Evolutionary conservation across 1,140 invertebrate genomes (phyloP).

Genomic region (Anagrus nilaparvatae): DNA sequence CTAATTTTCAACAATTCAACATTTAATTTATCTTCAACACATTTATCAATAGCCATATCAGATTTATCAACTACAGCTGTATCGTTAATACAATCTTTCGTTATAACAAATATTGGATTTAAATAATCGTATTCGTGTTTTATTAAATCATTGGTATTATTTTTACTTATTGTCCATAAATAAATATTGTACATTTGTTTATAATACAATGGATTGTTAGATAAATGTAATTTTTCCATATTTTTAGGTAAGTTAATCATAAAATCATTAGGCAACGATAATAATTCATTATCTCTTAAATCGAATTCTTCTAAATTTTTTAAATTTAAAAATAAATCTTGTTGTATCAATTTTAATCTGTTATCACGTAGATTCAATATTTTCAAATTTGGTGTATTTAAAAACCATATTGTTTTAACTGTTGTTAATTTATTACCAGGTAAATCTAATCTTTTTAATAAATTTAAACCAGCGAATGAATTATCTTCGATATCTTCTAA

Average conservation of each 20-base stretch:
- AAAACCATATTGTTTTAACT: slow-evolving; percentile 14
- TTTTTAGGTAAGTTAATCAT: neutral
- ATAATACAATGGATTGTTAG: slow-evolving; percentile 9
- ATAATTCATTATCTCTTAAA: slow-evolving; percentile 11
- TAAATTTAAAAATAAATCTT: too few relatives aligned
- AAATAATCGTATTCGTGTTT: slow-evolving; percentile 6
- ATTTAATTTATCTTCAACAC: slow-evolving; percentile 12
- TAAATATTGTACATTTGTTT: neutral
- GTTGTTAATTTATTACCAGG: slow-evolving; percentile 7
- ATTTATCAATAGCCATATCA: slow-evolving; percentile 5
- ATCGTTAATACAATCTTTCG: slow-evolving; percentile 3
- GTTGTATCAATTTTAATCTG: slow-evolving; percentile 3
- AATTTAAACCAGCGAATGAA: slow-evolving; percentile 9
- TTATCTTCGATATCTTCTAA: slow-evolving; percentile 13
- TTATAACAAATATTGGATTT: slow-evolving; percentile 7
- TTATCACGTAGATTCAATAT: slow-evolving; percentile 9
- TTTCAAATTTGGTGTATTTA: slow-evolving; percentile 5
- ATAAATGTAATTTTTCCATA: slow-evolving; percentile 4
- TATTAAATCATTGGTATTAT: slow-evolving; percentile 4
- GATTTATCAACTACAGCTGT: slow-evolving; percentile 5
- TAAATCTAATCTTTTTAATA: slow-evolving; percentile 10
- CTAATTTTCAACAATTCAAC: too few relatives aligned
- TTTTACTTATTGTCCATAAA: slow-evolving; percentile 7
- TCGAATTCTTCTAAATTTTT: slow-evolving; percentile 11
- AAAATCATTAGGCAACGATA: neutral